These are phyloP conservation scores for Drosophila bunnanda DNA, from an alignment of 2,888 invertebrate species.

Conservation along the genomic window DNA sequence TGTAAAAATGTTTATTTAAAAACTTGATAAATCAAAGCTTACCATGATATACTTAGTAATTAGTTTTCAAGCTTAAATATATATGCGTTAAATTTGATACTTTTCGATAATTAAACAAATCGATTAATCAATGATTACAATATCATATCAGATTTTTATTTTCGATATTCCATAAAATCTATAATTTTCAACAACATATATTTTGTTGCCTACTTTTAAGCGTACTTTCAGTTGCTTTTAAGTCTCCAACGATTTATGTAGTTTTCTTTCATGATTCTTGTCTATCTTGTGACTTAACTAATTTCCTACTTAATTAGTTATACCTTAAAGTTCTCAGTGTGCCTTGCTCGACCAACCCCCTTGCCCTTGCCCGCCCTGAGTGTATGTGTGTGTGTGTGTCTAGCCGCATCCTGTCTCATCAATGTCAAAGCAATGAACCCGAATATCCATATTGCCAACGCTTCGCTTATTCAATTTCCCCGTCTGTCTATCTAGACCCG, in stretches of 20 bases:
- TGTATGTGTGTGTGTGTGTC: constrained; percentile 36
- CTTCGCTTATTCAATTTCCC: constrained; percentile 49
- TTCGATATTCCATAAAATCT: too few relatives aligned
- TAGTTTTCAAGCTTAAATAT: too few relatives aligned
- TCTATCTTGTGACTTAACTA: too few relatives aligned
- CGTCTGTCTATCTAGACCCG: constrained; percentile 21
- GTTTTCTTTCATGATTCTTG: not conserved
- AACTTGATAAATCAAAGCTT: too few relatives aligned
- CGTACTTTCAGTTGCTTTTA: not conserved
- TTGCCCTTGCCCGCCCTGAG: constrained; percentile 4
- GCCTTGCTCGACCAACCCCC: not conserved
- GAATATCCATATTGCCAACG: constrained; percentile 64
- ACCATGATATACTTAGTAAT: too few relatives aligned
- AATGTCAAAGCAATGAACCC: constrained; percentile 80
- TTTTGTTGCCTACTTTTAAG: too few relatives aligned
- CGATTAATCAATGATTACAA: not conserved
- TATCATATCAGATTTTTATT: not conserved
- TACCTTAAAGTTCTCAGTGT: not conserved
- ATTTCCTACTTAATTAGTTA: not conserved
- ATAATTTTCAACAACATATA: too few relatives aligned
- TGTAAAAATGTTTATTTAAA: too few relatives aligned
- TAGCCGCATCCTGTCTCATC: constrained; percentile 65
- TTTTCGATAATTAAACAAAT: not conserved
- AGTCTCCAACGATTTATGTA: not conserved
- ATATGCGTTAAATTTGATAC: not conserved